Base-by-base conservation (phyloP, 2,888 invertebrate genomes). In the Corythucha ciliata region DNA sequence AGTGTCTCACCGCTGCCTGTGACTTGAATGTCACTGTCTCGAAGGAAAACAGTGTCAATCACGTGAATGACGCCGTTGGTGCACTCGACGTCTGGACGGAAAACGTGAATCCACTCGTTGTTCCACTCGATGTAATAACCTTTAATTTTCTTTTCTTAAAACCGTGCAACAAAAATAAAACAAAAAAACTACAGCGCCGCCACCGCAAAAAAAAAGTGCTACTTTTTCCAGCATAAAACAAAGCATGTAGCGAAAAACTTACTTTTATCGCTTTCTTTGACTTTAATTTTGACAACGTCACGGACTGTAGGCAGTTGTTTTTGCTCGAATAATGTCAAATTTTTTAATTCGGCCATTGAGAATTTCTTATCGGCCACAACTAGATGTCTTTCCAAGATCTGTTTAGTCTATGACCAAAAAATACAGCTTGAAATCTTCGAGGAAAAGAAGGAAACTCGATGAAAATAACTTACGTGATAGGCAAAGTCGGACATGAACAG, bases 61-160 rank as follows among this genome's bases (percentile, higher is more conserved):
- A 92, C 88, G 69, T 94, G 93, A 61, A 94, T 92, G 61, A 91
- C 84, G 46, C 94, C 94, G 67, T 94, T 94, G 68, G 89, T 92
- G 69, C 93, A 93, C 64, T 89, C 87, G 4, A 96, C 88, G 68
- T 96, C 91, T 21, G 93, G 87, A 58, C 92, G 80, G 69, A 83
- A 81, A 42, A 92, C 86, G 63, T 80, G 81, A 62, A 90, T 84
- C 75, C 79, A 79, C 66, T 80, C 79, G 56, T 83, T 83, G 63
- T 84, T 81, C 91, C 90, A 91, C 66, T 82, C 80, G 55, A 91
- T 79, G 64, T 78, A 78, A 72, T 86, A 89, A 65, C 82, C 90
- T 88, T 74, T 29, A 29, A 10, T n/a, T 10, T 29, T 29, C 10
- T 29, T 29, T 29, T 29, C 10, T 10, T n/a, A 41, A 20, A 24